Base-by-base conservation (phyloP, 2,888 invertebrate genomes). In the Parthenolecanium corni region DNA sequence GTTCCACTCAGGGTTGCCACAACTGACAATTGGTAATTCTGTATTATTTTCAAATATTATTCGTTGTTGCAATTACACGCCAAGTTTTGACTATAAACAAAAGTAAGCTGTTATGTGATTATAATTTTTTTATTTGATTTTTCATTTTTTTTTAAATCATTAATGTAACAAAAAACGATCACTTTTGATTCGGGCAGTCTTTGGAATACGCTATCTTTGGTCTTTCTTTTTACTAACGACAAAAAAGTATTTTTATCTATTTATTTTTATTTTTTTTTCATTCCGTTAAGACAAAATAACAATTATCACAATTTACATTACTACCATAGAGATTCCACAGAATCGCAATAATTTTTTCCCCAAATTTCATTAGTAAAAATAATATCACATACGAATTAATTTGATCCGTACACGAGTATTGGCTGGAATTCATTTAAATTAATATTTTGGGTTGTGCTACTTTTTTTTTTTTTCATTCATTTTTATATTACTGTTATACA, bases 151-250 rank as follows among this genome's bases (percentile, higher is more conserved):
- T 31, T 9, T 31, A 31, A 4, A 49, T 23, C 18, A 12, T 18
- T 49, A 42, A 54, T 40, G 36, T n/a, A n/a, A n/a, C n/a, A 57
- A 57, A 57, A 57, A 57, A 42, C 44, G 57, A 57, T 57, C 57
- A 57, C 57, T 57, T 57, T 57, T 57, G 51, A 61, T 61, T 61
- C 61, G 38, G 61, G 61, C 61, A 61, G 61, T 61, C 61, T 61
- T 61, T 61, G 61, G 61, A 61, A 61, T 61, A 61, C 49, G 61
- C 61, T 49, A 49, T 61, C 61, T 61, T 61, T 61, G 61, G 61
- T 61, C 49, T 36, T 61, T 61, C 31, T 57, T 42, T 42, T 42
- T 42, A 46, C 44, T 44, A 24, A 21, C 42, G 52, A 52, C 38
- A 54, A 53, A n/a, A n/a, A 21, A 12, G 18, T 5, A 20, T 36